Conservation (phyloP, 2,797 vertebrate species). For the Sebastes diaconus region DNA sequence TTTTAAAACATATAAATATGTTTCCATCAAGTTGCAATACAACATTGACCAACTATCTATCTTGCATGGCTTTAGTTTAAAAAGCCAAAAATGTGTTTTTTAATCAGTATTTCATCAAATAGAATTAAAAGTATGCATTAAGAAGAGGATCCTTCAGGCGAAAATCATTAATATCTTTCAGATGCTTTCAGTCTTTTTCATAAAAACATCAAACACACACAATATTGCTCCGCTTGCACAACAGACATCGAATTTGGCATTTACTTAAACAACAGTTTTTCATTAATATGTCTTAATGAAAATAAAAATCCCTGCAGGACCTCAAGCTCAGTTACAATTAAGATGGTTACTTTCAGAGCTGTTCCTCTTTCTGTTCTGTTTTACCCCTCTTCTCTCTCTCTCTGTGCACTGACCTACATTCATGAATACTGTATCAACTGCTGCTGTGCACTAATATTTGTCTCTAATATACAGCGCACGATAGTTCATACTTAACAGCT, state of each 20-base stretch:
- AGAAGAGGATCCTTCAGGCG: neutral
- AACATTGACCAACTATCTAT: neutral
- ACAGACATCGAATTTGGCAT: neutral
- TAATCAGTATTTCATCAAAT: neutral
- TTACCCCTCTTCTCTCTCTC: neutral
- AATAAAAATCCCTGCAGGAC: slow-evolving; percentile 20
- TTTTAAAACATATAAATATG: neutral
- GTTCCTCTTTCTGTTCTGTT: neutral
- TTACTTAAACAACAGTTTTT: slow-evolving; percentile 8
- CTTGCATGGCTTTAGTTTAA: neutral
- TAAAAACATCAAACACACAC: slow-evolving; percentile 7
- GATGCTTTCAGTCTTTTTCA: slow-evolving; percentile 8
- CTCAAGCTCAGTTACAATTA: slow-evolving; percentile 25
- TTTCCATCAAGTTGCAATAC: neutral
- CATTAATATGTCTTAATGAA: slow-evolving; percentile 8
- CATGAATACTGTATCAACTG: slow-evolving; percentile 4
- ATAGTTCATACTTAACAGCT: slow-evolving; percentile 10
- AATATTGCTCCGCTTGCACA: neutral
- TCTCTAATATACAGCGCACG: neutral
- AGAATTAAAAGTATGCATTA: neutral
- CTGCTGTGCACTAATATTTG: neutral
- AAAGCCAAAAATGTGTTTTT: neutral
- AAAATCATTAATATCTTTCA: neutral
- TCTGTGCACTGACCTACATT: slow-evolving; percentile 49
- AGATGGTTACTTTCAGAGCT: slow-evolving; percentile 15